These are phyloP conservation scores for Limenitis camilla DNA, from an alignment of 2,888 invertebrate species.

Conservation along the genomic window DNA sequence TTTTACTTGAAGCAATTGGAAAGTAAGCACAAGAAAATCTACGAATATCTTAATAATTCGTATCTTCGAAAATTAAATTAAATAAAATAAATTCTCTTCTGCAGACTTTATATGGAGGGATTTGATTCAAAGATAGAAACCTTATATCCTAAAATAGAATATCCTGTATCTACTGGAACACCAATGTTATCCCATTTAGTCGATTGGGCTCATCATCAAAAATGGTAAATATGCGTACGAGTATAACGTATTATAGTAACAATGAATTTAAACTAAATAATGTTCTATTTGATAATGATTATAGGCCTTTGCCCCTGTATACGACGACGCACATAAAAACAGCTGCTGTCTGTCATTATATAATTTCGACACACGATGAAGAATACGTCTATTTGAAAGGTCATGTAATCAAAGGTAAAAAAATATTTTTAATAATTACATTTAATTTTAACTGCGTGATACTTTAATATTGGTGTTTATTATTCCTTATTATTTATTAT, in stretches of 20 bases:
- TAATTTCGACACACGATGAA: slow-evolving; percentile 68
- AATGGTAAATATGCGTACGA: slow-evolving; percentile 60
- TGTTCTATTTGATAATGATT: not conserved
- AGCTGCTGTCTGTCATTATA: slow-evolving; percentile 68
- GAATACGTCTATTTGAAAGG: slow-evolving; percentile 79
- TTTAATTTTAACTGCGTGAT: too few species aligned
- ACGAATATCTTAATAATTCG: not conserved
- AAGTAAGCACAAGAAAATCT: slow-evolving; percentile 57
- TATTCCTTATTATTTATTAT: too few species aligned
- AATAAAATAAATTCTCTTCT: not conserved
- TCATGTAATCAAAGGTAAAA: slow-evolving; percentile 82
- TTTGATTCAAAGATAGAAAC: slow-evolving; percentile 79
- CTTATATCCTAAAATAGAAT: slow-evolving; percentile 82
- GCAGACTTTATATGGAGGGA: slow-evolving; percentile 84
- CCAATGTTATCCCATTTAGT: slow-evolving; percentile 86
- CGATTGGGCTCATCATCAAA: slow-evolving; percentile 87
- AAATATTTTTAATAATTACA: not conserved
- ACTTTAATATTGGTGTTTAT: too few species aligned
- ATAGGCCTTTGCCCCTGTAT: not conserved
- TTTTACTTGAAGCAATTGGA: slow-evolving; percentile 76
- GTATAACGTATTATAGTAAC: not conserved
- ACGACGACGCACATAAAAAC: slow-evolving; percentile 42
- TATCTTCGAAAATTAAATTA: not conserved
- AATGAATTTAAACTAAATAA: not conserved
- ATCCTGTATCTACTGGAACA: slow-evolving; percentile 89